phyloP scores from a whole-genome alignment of 1,140 invertebrate genomes.

The Drosophila nebulosa region DNA sequence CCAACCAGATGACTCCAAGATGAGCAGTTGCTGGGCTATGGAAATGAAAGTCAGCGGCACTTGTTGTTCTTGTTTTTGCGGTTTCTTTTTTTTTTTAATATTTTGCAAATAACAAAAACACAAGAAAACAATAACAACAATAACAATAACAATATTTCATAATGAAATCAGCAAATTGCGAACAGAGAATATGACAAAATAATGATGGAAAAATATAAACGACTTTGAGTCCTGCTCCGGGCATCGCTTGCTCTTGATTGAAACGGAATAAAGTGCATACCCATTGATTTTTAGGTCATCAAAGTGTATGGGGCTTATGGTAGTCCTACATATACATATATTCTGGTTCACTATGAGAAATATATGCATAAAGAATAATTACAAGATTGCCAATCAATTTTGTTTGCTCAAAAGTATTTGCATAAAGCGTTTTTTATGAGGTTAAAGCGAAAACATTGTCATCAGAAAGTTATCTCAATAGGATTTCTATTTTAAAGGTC shows the following conservation, averaged over 20 bases:
- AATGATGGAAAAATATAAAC: constrained; percentile 22
- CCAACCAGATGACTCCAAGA: background rate
- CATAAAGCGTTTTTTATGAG: too few species aligned
- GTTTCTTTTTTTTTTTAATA: background rate
- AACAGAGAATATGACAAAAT: constrained; percentile 14
- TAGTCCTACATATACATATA: too few species aligned
- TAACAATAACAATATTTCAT: constrained; percentile 20
- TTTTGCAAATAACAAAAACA: background rate
- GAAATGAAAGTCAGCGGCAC: background rate
- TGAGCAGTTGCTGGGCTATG: background rate
- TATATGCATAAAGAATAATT: too few species aligned
- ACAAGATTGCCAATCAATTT: too few species aligned
- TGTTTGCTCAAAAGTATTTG: too few species aligned
- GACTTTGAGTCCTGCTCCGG: background rate
- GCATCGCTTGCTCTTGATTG: background rate
- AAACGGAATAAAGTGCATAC: background rate
- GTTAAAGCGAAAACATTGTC: too few species aligned
- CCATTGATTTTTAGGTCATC: background rate
- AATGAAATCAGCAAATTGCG: constrained; percentile 27
- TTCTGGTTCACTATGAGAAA: too few species aligned
- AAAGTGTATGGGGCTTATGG: too few species aligned
- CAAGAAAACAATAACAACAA: background rate
- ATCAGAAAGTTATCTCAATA: too few species aligned
- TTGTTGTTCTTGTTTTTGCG: background rate
- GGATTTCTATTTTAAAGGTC: too few species aligned